phyloP scores from a whole-genome alignment of 1,140 invertebrate species.

The Leptinotarsa lineolata region DNA sequence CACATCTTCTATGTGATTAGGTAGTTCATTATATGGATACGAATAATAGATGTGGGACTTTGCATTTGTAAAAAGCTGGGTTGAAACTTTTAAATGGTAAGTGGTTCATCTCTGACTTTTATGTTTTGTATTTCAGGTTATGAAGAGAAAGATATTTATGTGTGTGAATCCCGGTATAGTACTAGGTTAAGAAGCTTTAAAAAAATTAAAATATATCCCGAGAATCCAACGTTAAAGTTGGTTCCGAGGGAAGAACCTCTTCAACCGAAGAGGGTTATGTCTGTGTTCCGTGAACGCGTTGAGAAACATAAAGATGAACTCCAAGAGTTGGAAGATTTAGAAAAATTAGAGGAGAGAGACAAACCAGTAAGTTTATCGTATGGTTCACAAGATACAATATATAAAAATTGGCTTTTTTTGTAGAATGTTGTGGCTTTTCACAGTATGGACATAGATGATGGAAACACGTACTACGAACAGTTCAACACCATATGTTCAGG shows the following conservation, averaged over 20 bases:
- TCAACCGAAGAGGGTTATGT: conserved; percentile 85
- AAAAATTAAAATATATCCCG: conserved; percentile 87
- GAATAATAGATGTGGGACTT: too few species aligned
- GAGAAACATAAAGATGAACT: conserved; percentile 91
- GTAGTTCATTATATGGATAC: too few species aligned
- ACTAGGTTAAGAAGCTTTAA: conserved; percentile 85
- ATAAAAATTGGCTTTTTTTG: conserved; percentile 35
- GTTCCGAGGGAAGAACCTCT: conserved; percentile 73
- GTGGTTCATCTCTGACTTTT: too few species aligned
- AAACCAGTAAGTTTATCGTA: conserved; percentile 65
- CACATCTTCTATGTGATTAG: too few species aligned
- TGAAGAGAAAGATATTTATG: conserved; percentile 92
- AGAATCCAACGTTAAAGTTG: conserved; percentile 68
- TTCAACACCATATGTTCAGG: conserved; percentile 82
- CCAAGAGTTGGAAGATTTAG: conserved; percentile 80
- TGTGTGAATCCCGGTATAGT: conserved; percentile 95
- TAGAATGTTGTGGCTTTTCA: conserved; percentile 76
- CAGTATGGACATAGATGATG: conserved; percentile 65
- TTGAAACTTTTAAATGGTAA: too few species aligned
- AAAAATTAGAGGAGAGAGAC: conserved; percentile 78
- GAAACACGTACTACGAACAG: conserved; percentile 89
- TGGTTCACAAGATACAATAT: neutral
- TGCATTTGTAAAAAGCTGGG: too few species aligned
- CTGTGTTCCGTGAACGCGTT: conserved; percentile 88
- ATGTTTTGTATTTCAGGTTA: conserved; percentile 60